phyloP scores from a whole-genome alignment of 2,797 vertebrate species.

The Anolis apletophallus region DNA sequence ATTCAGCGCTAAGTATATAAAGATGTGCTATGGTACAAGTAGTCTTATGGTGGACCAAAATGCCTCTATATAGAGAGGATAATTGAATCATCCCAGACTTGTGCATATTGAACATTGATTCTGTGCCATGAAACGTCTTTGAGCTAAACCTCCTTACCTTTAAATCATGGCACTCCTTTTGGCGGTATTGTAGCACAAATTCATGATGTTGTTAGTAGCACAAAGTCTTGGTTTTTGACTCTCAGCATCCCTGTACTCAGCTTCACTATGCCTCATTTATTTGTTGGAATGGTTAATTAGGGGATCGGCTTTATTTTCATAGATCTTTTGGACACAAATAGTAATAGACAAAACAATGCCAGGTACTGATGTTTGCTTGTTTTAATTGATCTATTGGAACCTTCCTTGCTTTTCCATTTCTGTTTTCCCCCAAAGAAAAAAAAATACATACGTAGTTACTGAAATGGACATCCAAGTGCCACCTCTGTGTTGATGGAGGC shows the following conservation, averaged over 20 bases:
- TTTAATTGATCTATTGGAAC: background rate
- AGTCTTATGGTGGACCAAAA: background rate
- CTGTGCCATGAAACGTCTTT: background rate
- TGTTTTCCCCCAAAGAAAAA: too few relatives aligned
- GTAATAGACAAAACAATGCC: background rate
- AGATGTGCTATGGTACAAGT: background rate
- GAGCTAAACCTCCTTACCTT: background rate
- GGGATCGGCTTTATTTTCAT: background rate
- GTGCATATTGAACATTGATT: background rate
- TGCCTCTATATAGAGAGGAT: background rate
- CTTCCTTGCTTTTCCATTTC: background rate
- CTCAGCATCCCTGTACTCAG: background rate
- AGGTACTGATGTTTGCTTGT: background rate
- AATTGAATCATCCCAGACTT: background rate
- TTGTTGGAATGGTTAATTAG: background rate
- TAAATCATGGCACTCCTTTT: too few relatives aligned
- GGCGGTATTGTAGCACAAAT: background rate
- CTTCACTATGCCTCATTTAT: background rate
- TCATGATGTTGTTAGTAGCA: background rate
- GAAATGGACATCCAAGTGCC: too few relatives aligned
- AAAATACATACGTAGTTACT: too few relatives aligned
- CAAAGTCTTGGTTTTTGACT: background rate
- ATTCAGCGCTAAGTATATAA: background rate
- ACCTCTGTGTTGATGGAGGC: too few relatives aligned
- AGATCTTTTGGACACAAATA: background rate